Percentiles rank a stretch among this genome's conserved stretches.
Conservation (phyloP, 30 jellyfish, hydroid and myxozoan genomes). For the Turritopsis dohrnii region DNA sequence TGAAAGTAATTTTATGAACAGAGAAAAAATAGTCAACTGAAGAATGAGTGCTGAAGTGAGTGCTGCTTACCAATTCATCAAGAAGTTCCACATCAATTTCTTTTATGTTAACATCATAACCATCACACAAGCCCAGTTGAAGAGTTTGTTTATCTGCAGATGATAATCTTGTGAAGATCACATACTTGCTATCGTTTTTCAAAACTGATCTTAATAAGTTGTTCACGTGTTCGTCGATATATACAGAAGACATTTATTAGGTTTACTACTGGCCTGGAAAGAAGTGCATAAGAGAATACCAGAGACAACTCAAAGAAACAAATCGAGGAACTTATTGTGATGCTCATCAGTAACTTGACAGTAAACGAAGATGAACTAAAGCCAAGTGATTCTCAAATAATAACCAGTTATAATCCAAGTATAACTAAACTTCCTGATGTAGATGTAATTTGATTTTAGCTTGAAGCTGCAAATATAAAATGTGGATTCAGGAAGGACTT, state of each 20-base stretch:
- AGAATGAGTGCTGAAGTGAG: not conserved
- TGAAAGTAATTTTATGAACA: not conserved
- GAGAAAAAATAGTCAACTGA: too few species aligned
- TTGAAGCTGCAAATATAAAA: too few species aligned
- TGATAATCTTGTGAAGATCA: not conserved
- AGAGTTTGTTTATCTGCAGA: not conserved
- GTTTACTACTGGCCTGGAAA: not conserved
- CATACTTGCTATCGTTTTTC: not conserved
- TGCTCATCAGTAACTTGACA: too few species aligned
- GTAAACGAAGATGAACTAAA: too few species aligned
- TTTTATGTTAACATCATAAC: not conserved
- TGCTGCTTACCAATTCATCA: not conserved
- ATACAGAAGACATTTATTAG: not conserved
- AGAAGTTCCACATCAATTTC: not conserved
- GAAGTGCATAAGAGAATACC: not conserved
- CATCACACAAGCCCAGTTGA: not conserved
- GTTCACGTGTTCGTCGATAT: not conserved
- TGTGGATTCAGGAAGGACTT: too few species aligned
- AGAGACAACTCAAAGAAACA: too few species aligned
- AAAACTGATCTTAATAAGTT: not conserved
- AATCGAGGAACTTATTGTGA: too few species aligned
- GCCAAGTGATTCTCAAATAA: too few species aligned
- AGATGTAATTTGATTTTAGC: too few species aligned
- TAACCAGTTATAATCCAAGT: too few species aligned
- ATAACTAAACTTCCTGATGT: too few species aligned